Percentiles rank a stretch among this genome's conserved stretches.
These are phyloP conservation scores for Merodon equestris DNA, from an alignment of 2,888 invertebrate species.

Conservation along the genomic window DNA sequence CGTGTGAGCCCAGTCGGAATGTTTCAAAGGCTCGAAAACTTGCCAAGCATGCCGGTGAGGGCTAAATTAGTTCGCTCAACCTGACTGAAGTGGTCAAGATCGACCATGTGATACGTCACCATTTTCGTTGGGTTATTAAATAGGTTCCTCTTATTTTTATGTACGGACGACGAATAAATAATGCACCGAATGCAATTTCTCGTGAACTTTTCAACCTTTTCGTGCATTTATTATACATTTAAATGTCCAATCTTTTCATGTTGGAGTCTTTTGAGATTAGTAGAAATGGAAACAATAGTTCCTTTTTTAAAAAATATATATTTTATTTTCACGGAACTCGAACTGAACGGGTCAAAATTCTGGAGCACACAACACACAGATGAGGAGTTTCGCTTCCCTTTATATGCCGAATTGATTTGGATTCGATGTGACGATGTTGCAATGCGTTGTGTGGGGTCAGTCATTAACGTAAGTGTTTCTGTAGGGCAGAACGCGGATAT, in stretches of 20 bases:
- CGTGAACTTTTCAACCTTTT: constrained; percentile 24
- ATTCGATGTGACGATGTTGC: too few species aligned
- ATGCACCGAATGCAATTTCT: constrained; percentile 33
- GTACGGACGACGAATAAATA: constrained; percentile 19
- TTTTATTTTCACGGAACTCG: too few species aligned
- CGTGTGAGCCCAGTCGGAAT: constrained; percentile 25
- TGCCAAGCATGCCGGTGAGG: constrained; percentile 7
- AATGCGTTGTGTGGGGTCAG: too few species aligned
- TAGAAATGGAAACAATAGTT: too few species aligned
- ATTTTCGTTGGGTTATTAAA: constrained; percentile 22
- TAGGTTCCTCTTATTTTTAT: not conserved
- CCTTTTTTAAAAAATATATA: too few species aligned
- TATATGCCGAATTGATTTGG: too few species aligned
- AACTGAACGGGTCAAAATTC: too few species aligned
- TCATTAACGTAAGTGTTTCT: too few species aligned
- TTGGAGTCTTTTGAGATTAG: constrained; percentile 20
- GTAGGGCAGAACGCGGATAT: too few species aligned
- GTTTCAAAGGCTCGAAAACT: constrained; percentile 23
- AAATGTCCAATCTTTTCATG: constrained; percentile 56
- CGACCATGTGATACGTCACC: constrained; percentile 46
- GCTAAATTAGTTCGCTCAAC: constrained; percentile 20
- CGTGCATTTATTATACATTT: constrained; percentile 17
- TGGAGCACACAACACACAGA: too few species aligned
- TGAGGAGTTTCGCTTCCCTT: too few species aligned
- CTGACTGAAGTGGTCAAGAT: constrained; percentile 24